Conservation (phyloP, 2,113 vertebrate genomes). For the Cochlearius cochlearius region DNA sequence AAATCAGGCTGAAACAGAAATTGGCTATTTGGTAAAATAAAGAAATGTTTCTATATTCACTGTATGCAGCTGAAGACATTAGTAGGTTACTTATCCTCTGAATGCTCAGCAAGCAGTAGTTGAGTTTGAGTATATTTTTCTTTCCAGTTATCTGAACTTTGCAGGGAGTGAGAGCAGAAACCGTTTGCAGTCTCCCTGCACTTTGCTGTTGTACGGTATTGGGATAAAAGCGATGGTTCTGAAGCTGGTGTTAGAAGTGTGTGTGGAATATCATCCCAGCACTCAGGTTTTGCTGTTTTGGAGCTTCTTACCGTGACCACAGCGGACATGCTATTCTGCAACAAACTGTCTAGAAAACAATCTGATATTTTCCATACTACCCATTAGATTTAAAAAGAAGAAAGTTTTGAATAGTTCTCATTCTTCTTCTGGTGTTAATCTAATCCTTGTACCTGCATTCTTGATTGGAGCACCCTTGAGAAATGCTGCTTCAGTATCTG, state of each 20-base stretch:
- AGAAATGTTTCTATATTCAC: background rate
- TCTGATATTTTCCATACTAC: background rate
- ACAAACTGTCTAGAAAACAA: background rate
- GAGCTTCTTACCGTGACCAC: background rate
- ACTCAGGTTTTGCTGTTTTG: background rate
- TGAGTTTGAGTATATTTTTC: background rate
- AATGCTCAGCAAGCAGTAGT: background rate
- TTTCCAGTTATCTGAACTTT: background rate
- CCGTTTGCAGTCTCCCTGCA: background rate
- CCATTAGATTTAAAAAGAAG: background rate
- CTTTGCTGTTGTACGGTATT: background rate
- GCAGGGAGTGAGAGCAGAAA: background rate
- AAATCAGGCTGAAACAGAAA: background rate
- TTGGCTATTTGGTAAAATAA: background rate
- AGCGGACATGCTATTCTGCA: background rate
- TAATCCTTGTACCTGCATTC: background rate
- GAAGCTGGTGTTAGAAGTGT: background rate
- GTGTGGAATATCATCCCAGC: background rate
- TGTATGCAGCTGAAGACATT: background rate
- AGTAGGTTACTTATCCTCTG: background rate
- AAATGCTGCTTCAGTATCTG: background rate
- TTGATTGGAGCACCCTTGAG: background rate
- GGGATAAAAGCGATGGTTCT: background rate
- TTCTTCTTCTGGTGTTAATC: background rate
- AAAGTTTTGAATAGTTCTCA: background rate